Conservation (phyloP, 2,113 vertebrate genomes). For the Panurus biarmicus region DNA sequence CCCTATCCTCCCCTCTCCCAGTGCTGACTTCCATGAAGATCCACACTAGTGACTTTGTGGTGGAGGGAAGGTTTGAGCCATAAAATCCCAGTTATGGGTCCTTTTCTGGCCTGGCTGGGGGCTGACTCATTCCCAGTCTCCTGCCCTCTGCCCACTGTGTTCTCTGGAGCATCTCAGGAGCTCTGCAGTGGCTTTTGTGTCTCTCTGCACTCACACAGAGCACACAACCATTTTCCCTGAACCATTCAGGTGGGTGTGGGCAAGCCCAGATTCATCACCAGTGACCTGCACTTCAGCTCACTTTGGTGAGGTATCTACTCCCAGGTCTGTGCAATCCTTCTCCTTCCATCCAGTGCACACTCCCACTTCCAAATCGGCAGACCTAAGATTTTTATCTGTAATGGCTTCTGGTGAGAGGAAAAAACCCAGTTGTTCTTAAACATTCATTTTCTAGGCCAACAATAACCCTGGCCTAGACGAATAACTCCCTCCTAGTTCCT, state of each 20-base stretch:
- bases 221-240: background rate
- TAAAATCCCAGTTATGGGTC: background rate
- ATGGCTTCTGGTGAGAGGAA: constrained; percentile 43
- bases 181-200: background rate
- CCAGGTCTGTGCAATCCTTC: background rate
- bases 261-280: background rate
- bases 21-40: background rate
- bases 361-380: constrained; percentile 9
- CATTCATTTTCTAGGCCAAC: constrained; percentile 55
- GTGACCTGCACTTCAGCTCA: background rate
- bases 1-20: background rate
- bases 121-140: background rate
- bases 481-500: constrained; percentile 48
- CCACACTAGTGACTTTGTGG: no score
- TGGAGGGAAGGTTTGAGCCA: background rate
- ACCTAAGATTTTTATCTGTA: constrained; percentile 55
- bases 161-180: background rate
- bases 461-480: constrained; percentile 56
- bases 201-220: background rate
- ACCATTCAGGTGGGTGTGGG: background rate
- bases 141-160: background rate
- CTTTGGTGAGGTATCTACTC: background rate
- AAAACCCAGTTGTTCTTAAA: constrained; percentile 10
- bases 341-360: background rate
- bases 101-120: background rate